These are phyloP conservation scores for Urophycis tenuis DNA, from an alignment of 2,797 vertebrate genomes.

Conservation along the genomic window DNA sequence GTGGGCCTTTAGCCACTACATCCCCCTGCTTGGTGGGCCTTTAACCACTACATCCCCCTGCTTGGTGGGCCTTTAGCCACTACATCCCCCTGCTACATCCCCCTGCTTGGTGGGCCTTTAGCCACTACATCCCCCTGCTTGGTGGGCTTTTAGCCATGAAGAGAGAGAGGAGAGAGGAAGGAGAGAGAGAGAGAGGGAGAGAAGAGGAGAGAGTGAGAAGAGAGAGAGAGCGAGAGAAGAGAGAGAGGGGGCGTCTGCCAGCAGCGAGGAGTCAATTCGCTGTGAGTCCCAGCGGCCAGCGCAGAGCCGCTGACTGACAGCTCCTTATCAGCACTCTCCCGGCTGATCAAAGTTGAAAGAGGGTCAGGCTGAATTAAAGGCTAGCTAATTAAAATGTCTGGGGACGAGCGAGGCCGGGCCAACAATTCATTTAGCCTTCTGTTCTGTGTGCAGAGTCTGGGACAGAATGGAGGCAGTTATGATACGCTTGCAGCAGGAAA, in stretches of 20 bases:
- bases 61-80: too few relatives aligned
- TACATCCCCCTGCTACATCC: too few relatives aligned
- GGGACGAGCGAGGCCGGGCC: slow-evolving; percentile 57
- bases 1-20: too few relatives aligned
- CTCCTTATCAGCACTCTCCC: slow-evolving; percentile 62
- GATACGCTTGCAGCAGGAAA: slow-evolving; percentile 19
- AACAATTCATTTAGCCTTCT: slow-evolving; percentile 35
- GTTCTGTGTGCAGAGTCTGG: slow-evolving; percentile 42
- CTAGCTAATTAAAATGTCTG: slow-evolving; percentile 73
- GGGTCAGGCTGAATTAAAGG: slow-evolving; percentile 75
- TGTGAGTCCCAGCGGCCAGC: slow-evolving; percentile 36
- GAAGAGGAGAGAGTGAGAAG: background rate
- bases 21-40: too few relatives aligned
- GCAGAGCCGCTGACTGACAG: slow-evolving; percentile 60
- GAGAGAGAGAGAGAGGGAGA: background rate
- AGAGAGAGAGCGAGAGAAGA: background rate
- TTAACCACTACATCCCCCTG: too few relatives aligned
- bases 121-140: too few relatives aligned
- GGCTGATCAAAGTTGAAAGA: slow-evolving; percentile 69
- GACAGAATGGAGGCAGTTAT: slow-evolving; percentile 33
- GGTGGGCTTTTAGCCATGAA: too few relatives aligned
- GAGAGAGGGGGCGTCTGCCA: slow-evolving; percentile 18
- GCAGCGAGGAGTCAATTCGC: slow-evolving; percentile 46
- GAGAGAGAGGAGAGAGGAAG: background rate
- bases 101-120: too few relatives aligned